Evolutionary conservation across 1,140 invertebrate genomes (phyloP).

Genomic region (Steinernema khuongi): DNA sequence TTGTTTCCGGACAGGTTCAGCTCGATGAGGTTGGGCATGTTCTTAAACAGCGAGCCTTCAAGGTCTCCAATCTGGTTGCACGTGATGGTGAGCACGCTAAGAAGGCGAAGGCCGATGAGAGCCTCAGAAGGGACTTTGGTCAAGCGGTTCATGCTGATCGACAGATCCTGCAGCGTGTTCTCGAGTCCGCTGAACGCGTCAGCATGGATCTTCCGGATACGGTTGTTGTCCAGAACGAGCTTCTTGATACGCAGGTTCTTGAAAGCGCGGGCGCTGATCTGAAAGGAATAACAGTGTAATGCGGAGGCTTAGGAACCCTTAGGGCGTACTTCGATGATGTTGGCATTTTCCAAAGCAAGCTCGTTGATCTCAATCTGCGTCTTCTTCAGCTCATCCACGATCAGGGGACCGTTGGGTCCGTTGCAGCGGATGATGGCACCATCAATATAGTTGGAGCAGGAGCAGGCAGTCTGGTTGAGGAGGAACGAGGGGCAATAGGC

Average conservation of each 20-base stretch:
- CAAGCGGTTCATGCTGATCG: constrained; percentile 46
- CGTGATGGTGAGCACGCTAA: constrained; percentile 45
- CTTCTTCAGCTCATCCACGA: constrained; percentile 54
- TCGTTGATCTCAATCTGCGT: constrained; percentile 49
- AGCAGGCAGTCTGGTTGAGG: constrained; percentile 48
- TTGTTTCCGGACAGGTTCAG: constrained; percentile 56
- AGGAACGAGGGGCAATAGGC: constrained; percentile 49
- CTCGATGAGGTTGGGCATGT: constrained; percentile 53
- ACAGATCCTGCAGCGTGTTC: constrained; percentile 51
- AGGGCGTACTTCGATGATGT: constrained; percentile 53
- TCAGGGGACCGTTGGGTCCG: constrained; percentile 48
- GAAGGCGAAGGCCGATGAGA: constrained; percentile 44
- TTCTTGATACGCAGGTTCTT: constrained; percentile 56
- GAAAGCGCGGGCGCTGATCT: constrained; percentile 55
- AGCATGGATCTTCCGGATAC: constrained; percentile 48
- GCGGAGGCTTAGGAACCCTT: constrained; percentile 8
- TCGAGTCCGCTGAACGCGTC: constrained; percentile 55
- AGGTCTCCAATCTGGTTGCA: constrained; percentile 54
- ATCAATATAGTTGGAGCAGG: constrained; percentile 55
- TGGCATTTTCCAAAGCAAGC: constrained; percentile 53
- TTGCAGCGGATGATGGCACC: constrained; percentile 55
- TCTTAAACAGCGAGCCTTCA: constrained; percentile 39
- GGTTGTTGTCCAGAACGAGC: constrained; percentile 57
- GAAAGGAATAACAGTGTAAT: constrained; percentile 18
- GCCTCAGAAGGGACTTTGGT: constrained; percentile 41